phyloP scores from a whole-genome alignment of 2,888 invertebrate species.

The Lasioglossum morio region DNA sequence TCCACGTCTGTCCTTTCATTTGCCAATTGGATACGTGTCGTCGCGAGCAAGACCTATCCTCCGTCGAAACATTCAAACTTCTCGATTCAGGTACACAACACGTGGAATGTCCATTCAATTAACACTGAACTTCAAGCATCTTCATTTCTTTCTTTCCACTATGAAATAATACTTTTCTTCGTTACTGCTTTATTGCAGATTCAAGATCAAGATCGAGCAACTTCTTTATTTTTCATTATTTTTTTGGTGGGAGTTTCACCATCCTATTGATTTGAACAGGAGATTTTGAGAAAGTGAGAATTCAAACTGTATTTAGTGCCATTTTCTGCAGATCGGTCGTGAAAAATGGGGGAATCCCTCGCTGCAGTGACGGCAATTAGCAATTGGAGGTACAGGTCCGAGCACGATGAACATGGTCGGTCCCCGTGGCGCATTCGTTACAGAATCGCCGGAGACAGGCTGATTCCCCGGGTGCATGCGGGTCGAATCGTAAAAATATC shows the following conservation, averaged over 20 bases:
- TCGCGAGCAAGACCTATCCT: not conserved
- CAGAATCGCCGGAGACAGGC: not conserved
- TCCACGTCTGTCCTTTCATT: slow-evolving; percentile 5
- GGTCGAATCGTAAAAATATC: slow-evolving; percentile 37
- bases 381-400: not conserved
- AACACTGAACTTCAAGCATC: not conserved
- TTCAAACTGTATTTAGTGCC: no score
- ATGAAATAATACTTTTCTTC: not conserved
- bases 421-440: slow-evolving; percentile 5
- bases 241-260: no score
- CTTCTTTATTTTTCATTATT: no score
- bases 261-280: no score
- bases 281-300: no score
- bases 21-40: not conserved
- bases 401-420: not conserved
- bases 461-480: not conserved
- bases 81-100: not conserved
- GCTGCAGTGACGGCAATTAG: not conserved
- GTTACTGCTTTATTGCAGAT: not conserved
- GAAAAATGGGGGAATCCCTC: not conserved
- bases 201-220: no score
- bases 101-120: not conserved
- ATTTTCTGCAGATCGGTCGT: not conserved
- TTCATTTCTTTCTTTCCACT: not conserved
- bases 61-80: not conserved